Conservation (phyloP, 2,888 invertebrate genomes). For the Acanthosepion pharaonis region DNA sequence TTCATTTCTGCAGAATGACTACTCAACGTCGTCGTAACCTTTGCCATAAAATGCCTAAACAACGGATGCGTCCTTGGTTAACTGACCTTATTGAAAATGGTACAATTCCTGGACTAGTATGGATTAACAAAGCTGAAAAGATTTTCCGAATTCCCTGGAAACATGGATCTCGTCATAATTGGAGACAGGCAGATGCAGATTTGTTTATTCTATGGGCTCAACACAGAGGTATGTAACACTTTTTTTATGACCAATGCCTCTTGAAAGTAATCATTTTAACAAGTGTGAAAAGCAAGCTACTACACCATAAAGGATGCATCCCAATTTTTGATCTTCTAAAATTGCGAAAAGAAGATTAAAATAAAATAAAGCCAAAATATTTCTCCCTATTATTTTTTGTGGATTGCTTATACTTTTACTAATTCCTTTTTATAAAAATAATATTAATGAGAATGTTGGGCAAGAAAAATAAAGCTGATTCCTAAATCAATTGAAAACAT, state of each 20-base stretch:
- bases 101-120: slow-evolving; percentile 60
- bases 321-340: too few species aligned
- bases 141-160: slow-evolving; percentile 69
- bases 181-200: slow-evolving; percentile 65
- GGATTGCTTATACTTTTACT: too few species aligned
- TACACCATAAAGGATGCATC: too few species aligned
- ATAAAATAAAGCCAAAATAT: too few species aligned
- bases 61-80: slow-evolving; percentile 68
- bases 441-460: too few species aligned
- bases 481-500: too few species aligned
- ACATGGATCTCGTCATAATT: slow-evolving; percentile 69
- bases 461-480: too few species aligned
- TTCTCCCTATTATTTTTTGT: too few species aligned
- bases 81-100: slow-evolving; percentile 59
- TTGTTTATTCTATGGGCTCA: slow-evolving; percentile 69
- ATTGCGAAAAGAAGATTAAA: too few species aligned
- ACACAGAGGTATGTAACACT: slow-evolving; percentile 64
- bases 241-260: not conserved
- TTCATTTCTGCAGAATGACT: not conserved
- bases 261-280: not conserved
- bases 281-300: not conserved
- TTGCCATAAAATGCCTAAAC: not conserved
- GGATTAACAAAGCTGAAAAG: slow-evolving; percentile 61
- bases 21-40: not conserved
- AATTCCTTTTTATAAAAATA: too few species aligned